Conservation (phyloP, 2,888 invertebrate genomes). For the Fragum fragum region DNA sequence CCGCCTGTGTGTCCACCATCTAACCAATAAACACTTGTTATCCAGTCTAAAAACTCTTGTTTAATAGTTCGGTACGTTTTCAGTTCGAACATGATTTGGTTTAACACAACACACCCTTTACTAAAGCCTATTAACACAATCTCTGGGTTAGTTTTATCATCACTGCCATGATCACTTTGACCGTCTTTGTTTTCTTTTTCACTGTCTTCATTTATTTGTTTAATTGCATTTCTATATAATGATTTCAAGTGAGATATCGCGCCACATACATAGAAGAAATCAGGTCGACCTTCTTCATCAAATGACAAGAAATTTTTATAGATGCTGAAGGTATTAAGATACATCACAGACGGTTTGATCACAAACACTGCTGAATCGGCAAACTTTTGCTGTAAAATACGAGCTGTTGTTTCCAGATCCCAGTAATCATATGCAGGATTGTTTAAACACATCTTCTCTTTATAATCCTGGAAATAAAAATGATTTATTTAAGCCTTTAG, state of each 20-base stretch:
- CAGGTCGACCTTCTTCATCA: slow-evolving; percentile 92
- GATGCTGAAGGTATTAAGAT: slow-evolving; percentile 94
- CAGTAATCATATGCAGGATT: slow-evolving; percentile 91
- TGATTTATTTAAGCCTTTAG: background rate
- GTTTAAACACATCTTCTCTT: slow-evolving; percentile 92
- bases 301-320: slow-evolving; percentile 96
- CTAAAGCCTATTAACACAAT: slow-evolving; percentile 92
- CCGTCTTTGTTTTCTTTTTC: background rate
- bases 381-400: slow-evolving; percentile 91
- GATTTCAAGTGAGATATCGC: slow-evolving; percentile 92
- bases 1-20: slow-evolving; percentile 97
- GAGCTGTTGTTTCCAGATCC: slow-evolving; percentile 93
- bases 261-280: slow-evolving; percentile 91
- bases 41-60: slow-evolving; percentile 88
- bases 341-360: slow-evolving; percentile 90
- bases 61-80: slow-evolving; percentile 86
- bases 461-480: slow-evolving; percentile 90
- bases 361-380: slow-evolving; percentile 88
- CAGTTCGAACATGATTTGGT: slow-evolving; percentile 95
- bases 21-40: slow-evolving; percentile 94
- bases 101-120: slow-evolving; percentile 97
- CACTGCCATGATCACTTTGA: background rate
- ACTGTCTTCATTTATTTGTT: slow-evolving; percentile 2
- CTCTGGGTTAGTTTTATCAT: slow-evolving; percentile 5
- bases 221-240: slow-evolving; percentile 85